Percentiles rank a stretch among this genome's conserved stretches.
These are phyloP conservation scores for Stichopus horrens DNA, from an alignment of 53 echinoderm and acorn worm genomes.

Conservation along the genomic window DNA sequence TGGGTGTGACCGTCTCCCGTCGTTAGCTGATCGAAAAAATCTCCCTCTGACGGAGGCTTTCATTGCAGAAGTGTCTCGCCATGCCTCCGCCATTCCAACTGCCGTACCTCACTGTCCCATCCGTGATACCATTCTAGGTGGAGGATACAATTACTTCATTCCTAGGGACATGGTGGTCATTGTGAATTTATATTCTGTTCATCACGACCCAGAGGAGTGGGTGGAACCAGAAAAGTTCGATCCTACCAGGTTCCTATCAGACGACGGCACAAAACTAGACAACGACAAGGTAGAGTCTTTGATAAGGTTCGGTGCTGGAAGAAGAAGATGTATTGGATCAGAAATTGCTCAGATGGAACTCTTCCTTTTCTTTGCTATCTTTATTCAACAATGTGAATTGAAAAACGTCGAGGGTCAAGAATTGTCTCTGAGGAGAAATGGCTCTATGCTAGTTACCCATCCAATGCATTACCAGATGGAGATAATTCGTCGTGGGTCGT, in stretches of 20 bases:
- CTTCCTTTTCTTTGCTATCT: conserved; percentile 48
- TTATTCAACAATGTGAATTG: conserved; percentile 43
- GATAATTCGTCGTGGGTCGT: conserved; percentile 7
- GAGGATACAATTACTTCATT: conserved; percentile 65
- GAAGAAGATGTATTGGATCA: conserved; percentile 51
- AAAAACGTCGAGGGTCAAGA: conserved; percentile 18
- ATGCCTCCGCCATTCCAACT: conserved; percentile 65
- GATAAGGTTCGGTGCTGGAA: conserved; percentile 39
- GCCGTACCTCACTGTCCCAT: conserved; percentile 84
- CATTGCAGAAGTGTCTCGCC: conserved; percentile 70
- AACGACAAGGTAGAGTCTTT: conserved; percentile 6
- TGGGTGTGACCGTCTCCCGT: conserved; percentile 50
- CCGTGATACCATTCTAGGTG: conserved; percentile 68
- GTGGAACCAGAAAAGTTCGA: conserved; percentile 44
- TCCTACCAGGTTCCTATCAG: conserved; percentile 43
- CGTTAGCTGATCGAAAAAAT: conserved; percentile 61
- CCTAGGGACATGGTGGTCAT: conserved; percentile 85
- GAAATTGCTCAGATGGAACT: conserved; percentile 44
- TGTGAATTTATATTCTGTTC: conserved; percentile 63
- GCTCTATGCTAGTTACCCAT: conserved; percentile 42
- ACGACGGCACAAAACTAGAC: conserved; percentile 61
- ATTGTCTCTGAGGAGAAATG: conserved; percentile 29
- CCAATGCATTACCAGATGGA: conserved; percentile 47
- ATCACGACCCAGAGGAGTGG: conserved; percentile 45
- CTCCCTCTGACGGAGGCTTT: conserved; percentile 84